Evolutionary conservation across 2,888 invertebrate species (phyloP).

Genomic region (Apodemia duryi): DNA sequence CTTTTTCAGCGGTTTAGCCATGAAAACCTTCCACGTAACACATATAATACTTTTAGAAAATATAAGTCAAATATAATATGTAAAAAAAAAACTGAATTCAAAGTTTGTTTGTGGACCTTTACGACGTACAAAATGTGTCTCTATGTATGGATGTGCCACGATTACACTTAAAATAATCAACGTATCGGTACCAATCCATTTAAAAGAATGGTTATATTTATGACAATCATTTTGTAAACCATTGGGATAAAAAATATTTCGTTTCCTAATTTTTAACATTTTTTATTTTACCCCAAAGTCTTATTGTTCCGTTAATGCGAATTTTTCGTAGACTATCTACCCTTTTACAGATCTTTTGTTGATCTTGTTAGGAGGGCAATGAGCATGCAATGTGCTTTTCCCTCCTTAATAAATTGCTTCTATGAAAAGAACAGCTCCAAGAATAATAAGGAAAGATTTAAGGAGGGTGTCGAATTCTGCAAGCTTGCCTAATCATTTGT

Average conservation of each 20-base stretch:
- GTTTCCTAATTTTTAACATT: conserved; percentile 30
- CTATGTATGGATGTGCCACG: too few relatives aligned
- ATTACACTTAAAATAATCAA: too few relatives aligned
- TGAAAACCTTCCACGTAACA: too few relatives aligned
- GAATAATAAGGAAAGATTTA: conserved; percentile 41
- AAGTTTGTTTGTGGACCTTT: too few relatives aligned
- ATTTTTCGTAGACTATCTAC: conserved; percentile 44
- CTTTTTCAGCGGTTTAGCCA: too few relatives aligned
- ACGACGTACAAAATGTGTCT: too few relatives aligned
- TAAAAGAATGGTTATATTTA: too few relatives aligned
- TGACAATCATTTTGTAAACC: too few relatives aligned
- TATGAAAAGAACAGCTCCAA: conserved; percentile 37
- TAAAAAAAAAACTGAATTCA: too few relatives aligned
- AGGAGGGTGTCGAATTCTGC: conserved; percentile 40
- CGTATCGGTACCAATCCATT: too few relatives aligned
- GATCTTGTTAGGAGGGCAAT: conserved; percentile 45
- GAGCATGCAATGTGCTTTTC: conserved; percentile 52
- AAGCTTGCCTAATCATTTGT: conserved; percentile 59
- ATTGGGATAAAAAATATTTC: conserved; percentile 5
- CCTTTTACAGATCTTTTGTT: conserved; percentile 43
- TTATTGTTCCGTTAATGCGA: conserved; percentile 51
- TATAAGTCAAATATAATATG: too few relatives aligned
- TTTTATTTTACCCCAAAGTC: conserved; percentile 37
- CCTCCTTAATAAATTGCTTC: conserved; percentile 62
- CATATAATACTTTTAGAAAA: too few relatives aligned